These are phyloP conservation scores for Chaetoderma sp. DNA, from an alignment of 2,888 invertebrate genomes.

Conservation along the genomic window DNA sequence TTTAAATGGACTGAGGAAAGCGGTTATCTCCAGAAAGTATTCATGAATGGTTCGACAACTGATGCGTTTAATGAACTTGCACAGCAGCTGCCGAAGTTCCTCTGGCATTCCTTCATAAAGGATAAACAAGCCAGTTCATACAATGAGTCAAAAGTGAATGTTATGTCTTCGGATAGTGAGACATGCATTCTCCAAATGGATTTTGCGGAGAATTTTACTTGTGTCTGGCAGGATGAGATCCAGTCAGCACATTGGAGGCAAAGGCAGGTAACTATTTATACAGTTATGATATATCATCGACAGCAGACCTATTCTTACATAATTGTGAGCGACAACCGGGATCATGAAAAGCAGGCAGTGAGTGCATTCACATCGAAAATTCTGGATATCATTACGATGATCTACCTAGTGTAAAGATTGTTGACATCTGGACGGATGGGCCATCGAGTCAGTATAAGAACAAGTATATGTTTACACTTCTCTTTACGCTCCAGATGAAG, in stretches of 20 bases:
- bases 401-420: slow-evolving; percentile 7
- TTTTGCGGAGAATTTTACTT: slow-evolving; percentile 21
- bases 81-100: not conserved
- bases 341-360: slow-evolving; percentile 20
- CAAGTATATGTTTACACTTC: slow-evolving; percentile 8
- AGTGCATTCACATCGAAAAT: slow-evolving; percentile 14
- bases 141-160: not conserved
- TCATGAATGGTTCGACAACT: not conserved
- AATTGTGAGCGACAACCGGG: slow-evolving; percentile 8
- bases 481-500: not conserved
- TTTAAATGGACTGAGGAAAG: slow-evolving; percentile 8
- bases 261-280: slow-evolving; percentile 14
- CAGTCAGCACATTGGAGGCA: slow-evolving; percentile 26
- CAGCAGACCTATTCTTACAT: slow-evolving; percentile 1
- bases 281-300: slow-evolving; percentile 12
- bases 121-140: slow-evolving; percentile 12
- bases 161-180: not conserved
- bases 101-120: slow-evolving; percentile 20
- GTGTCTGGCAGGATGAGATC: slow-evolving; percentile 20
- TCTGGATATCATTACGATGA: not conserved
- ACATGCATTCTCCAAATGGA: not conserved
- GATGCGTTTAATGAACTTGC: slow-evolving; percentile 5
- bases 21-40: slow-evolving; percentile 9
- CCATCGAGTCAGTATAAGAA: slow-evolving; percentile 19
- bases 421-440: slow-evolving; percentile 21